A percentile compares a stretch with the other conserved stretches of the same genome.
Conservation (phyloP, 2,888 invertebrate species). For the Eupithecia inturbata region DNA sequence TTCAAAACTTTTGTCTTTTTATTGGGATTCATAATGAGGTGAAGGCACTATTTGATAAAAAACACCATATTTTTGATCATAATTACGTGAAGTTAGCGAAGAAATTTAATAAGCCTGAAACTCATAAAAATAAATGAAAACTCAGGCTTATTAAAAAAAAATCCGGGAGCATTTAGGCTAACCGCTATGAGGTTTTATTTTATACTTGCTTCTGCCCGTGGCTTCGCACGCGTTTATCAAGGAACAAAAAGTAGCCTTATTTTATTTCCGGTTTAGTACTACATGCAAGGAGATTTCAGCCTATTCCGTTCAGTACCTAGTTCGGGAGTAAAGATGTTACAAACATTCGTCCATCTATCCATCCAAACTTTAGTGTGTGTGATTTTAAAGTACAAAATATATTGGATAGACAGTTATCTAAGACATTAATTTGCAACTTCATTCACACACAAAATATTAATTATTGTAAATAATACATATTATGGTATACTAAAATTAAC, state of each 20-base stretch:
- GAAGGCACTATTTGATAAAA: constrained; percentile 22
- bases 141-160: background rate
- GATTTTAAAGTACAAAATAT: no score
- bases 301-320: background rate
- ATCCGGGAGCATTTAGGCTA: background rate
- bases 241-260: background rate
- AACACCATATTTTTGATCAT: background rate
- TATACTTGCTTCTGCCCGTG: background rate
- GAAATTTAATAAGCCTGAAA: background rate
- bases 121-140: background rate
- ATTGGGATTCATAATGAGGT: constrained; percentile 33
- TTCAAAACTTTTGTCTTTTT: constrained; percentile 73
- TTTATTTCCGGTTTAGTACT: background rate
- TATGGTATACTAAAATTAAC: no score
- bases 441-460: background rate
- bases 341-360: background rate
- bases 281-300: background rate
- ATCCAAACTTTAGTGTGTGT: background rate
- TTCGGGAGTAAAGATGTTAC: background rate
- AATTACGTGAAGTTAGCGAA: background rate
- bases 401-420: no score
- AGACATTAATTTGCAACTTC: no score
- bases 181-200: no score
- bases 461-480: background rate
- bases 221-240: background rate